phyloP scores from a whole-genome alignment of 2,113 vertebrate species.

The Plestiodon gilberti region DNA sequence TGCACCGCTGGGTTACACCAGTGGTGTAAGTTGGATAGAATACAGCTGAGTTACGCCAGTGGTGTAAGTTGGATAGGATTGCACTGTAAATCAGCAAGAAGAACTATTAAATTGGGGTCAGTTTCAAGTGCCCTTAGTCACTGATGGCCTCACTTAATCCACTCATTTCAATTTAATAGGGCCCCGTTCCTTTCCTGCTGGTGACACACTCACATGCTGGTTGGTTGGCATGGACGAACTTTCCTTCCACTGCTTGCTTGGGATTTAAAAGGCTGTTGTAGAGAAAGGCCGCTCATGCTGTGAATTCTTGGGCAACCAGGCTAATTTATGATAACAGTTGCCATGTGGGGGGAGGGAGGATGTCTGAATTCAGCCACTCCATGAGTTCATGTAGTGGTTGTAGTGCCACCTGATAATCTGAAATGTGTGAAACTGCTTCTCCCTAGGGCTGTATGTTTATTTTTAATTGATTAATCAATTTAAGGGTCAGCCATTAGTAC shows the following conservation, averaged over 20 bases:
- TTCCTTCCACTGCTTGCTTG: not conserved
- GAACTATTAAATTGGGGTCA: not conserved
- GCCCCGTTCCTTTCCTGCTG: not conserved
- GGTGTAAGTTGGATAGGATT: too few relatives aligned
- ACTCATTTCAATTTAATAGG: not conserved
- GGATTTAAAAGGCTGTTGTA: not conserved
- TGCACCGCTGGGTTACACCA: too few relatives aligned
- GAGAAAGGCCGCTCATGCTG: not conserved
- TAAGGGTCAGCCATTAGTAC: not conserved
- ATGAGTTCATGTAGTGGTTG: not conserved
- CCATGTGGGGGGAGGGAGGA: not conserved
- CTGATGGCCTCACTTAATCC: slow-evolving; percentile 2
- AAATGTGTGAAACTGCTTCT: not conserved
- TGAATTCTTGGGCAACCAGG: not conserved
- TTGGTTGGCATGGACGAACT: not conserved
- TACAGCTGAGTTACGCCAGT: too few relatives aligned
- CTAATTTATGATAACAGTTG: not conserved
- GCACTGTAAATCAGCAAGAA: not conserved
- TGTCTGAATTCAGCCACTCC: not conserved
- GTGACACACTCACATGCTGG: not conserved
- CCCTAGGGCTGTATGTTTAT: not conserved
- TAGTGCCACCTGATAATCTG: not conserved
- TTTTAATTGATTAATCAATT: not conserved
- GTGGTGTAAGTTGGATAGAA: too few relatives aligned
- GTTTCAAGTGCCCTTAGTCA: not conserved